Base-by-base conservation (phyloP, 2,888 invertebrate genomes). In the Watsonalla cultraria region DNA sequence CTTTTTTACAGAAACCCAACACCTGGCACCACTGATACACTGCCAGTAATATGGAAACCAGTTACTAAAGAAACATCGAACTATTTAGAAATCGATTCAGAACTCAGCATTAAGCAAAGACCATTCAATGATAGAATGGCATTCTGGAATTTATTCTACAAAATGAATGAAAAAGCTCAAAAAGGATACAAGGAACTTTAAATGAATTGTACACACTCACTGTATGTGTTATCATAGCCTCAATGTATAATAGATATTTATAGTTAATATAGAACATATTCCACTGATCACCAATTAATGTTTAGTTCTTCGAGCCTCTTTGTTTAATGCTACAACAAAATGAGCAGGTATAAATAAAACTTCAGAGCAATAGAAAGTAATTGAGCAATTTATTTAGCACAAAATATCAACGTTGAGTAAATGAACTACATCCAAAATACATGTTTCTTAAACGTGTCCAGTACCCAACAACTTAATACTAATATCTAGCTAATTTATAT, bases 381-480 rank as follows among this genome's bases (percentile, higher is more conserved):
- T 56, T 54, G 54, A 54, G 54, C 52, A 50, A 52, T 59, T 57
- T 56, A 57, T 54, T 54, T 51, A 54, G 2, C 11, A 15, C 6
- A 47, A 46, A 24, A 24, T 24, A 47, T 47, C 11, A 54, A 59
- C 62, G 90, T 90, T 90, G 87, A 81, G 72, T 76, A 58, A 89
- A 80, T 90, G 86, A 87, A 88, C 89, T 54, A 79, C 87, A 76
- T 79, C 78, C 65, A 90, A 86, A 78, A 48, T 37, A 49, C 34
- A 24, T 7, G 52, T 52, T 13, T 55, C 55, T 84, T 88, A 74
- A 84, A 83, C 77, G 86, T 87, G 86, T 80, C 87, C 88, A 90
- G 86, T 86, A 74, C 78, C 76, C 89, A 90, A 90, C 90, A 59
- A 61, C 53, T 62, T 64, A 62, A 42, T 49, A 15, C 56, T 52